Base-by-base conservation (phyloP, 2,113 vertebrate species). In the Onychostoma macrolepis region DNA sequence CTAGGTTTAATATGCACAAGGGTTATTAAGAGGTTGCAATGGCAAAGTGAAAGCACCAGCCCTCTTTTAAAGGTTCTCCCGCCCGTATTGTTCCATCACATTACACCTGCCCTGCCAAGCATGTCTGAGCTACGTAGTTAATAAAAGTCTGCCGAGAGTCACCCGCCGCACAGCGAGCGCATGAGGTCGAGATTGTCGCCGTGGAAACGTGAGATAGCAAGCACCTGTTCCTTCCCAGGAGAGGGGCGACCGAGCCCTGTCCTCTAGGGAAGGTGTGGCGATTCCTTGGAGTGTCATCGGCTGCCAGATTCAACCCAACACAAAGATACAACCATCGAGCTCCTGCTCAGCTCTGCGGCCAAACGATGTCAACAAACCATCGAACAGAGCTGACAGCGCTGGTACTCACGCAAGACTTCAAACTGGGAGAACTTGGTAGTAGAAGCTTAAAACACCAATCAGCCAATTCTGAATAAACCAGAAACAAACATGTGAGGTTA, bases 151-250 rank as follows among this genome's bases (percentile, higher is more conserved):
- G 87, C 91, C 87, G 90, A 88, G 85, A 79, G 92, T 92, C 93
- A 87, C 91, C 94, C 90, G 89, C 92, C 88, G 90, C 92, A 94
- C 93, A 90, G 92, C 92, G 91, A 89, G 67, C 10, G 9, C 86
- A 78, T 88, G 86, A 41, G 76, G 94, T 93, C 89, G 86, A 90
- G 90, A 87, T 80, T 85, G 92, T 96, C 93, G 94, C 96, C 94
- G 91, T 96, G 94, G 94, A 96, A 97, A 96, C 94, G 90, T 88
- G 90, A 89, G 89, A 92, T 87, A 93, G 91, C 92, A 91, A 89
- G 93, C 90, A 90, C 87, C 87, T 87, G 89, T 86, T 77, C 0
- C 0, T 78, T 85, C 83, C 87, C 41, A 58, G 10, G 80, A 83
- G 84, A 86, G 36, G 63, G 69, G 58, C 74, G 80, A 83, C 80